Base-by-base conservation (phyloP, 2,113 vertebrate genomes). In the Oenanthe melanoleuca region DNA sequence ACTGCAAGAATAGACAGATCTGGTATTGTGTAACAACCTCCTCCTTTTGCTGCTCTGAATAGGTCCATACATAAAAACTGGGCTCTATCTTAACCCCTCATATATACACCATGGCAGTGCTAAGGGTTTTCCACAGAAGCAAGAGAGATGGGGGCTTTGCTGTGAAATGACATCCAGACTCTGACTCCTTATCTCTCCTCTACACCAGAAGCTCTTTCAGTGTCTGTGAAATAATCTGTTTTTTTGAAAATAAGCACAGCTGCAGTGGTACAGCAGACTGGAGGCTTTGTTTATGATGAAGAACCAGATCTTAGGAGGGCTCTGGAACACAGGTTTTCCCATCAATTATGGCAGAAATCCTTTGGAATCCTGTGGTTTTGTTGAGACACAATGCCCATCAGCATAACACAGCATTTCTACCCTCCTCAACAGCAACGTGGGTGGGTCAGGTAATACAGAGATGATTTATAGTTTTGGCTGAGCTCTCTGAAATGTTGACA, bases 361-460 rank as follows among this genome's bases (percentile, higher is more conserved):
- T 84, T 44, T 60, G 34, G 49, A 73, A 93, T 42, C 11, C 20
- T 26, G 5, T 63, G 18, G 3, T 52, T 82, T 82, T 60, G 5
- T 72, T 52, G 24, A 60, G 21, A 69, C 13, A 9, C 1, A 52
- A 8, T 42, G 21, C 37, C 40, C 2, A 1, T 28, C 7, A 71
- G 10, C 1, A 0, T 24, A 79, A 90, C 5, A 16, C 7, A n/a
- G 11, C 33, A 19, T 53, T 65, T 77, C 65, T 4, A 5, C 24
- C 24, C 7, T 52, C 24, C 12, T 88, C 2, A 9, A 7, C 5
- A 65, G 26, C 11, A 40, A 9, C 3, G 1, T 0, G 0, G 3
- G 6, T 64, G 31, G 17, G n/a, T 53, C 53, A 75, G 40, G 28
- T n/a, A 72, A 52, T 49, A 34, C 3, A 31, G 16, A 80, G 65